phyloP scores from a whole-genome alignment of 2,113 vertebrate genomes.

The Saguinus midas region DNA sequence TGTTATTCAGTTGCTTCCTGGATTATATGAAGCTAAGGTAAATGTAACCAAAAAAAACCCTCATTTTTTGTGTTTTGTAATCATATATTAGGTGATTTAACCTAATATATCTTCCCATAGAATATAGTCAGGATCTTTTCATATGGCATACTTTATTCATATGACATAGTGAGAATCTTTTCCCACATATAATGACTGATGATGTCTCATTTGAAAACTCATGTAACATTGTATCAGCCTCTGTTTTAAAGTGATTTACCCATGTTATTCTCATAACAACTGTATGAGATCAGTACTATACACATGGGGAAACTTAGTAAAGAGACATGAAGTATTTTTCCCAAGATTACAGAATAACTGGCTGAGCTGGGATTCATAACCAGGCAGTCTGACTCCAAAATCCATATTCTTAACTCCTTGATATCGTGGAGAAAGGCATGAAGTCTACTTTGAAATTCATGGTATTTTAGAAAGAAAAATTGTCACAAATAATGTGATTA shows the following conservation, averaged over 20 bases:
- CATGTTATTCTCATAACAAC: neutral
- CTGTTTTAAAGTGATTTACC: neutral
- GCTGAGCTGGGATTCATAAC: neutral
- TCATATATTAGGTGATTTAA: neutral
- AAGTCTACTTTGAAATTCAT: neutral
- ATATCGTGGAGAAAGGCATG: neutral
- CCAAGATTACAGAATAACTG: neutral
- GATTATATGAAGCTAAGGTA: slow-evolving; percentile 5
- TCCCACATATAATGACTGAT: neutral
- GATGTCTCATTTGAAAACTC: neutral
- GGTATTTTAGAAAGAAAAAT: neutral
- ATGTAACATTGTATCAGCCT: neutral
- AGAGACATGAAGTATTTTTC: neutral
- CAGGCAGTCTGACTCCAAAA: neutral
- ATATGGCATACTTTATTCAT: neutral
- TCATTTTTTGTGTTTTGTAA: neutral
- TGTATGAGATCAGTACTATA: neutral
- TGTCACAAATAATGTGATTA: neutral
- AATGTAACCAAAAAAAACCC: neutral
- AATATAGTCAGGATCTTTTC: too few relatives aligned
- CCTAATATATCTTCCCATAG: neutral
- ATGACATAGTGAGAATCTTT: neutral
- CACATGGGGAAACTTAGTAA: neutral
- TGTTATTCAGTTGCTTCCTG: neutral
- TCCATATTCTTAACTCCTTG: neutral